Evolutionary conservation across 2,888 invertebrate genomes (phyloP).

Genomic region (Sphaeridia pumilis): DNA sequence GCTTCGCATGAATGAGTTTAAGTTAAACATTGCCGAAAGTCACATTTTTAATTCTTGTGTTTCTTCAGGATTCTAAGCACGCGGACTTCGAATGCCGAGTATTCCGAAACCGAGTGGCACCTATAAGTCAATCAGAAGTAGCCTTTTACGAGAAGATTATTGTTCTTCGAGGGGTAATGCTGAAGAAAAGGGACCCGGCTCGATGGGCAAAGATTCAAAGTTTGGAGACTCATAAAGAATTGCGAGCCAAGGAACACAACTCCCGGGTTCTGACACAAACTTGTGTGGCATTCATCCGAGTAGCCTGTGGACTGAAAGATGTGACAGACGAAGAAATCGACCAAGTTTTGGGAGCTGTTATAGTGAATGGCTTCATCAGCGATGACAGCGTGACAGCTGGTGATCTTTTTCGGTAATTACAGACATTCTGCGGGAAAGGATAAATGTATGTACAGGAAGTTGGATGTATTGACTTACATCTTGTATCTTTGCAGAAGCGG

Average conservation of each 20-base stretch:
- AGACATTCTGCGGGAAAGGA: background rate
- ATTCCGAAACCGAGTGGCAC: slow-evolving; percentile 3
- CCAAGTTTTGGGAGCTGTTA: slow-evolving; percentile 19
- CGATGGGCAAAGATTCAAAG: slow-evolving; percentile 13
- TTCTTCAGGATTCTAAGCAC: slow-evolving; percentile 8
- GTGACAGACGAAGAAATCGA: slow-evolving; percentile 11
- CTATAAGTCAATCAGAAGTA: background rate
- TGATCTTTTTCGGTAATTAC: slow-evolving; percentile 10
- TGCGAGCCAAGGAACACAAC: slow-evolving; percentile 1
- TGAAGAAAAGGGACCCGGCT: slow-evolving; percentile 1
- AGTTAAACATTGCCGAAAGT: background rate
- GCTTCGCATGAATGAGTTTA: background rate
- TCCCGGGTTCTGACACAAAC: slow-evolving; percentile 8
- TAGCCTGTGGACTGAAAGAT: slow-evolving; percentile 12
- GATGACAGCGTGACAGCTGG: slow-evolving; percentile 13
- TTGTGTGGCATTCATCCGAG: slow-evolving; percentile 13
- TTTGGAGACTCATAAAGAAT: slow-evolving; percentile 15
- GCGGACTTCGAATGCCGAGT: slow-evolving; percentile 14
- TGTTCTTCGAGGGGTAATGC: slow-evolving; percentile 12
- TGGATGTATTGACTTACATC: background rate
- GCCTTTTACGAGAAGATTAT: slow-evolving; percentile 16
- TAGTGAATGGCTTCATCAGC: slow-evolving; percentile 17
- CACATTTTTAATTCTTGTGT: no score
- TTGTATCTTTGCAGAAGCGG: slow-evolving; percentile 8
- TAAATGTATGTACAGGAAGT: background rate